These are phyloP conservation scores for Drosophila ercepeae DNA, from an alignment of 1,140 invertebrate species.

Conservation along the genomic window DNA sequence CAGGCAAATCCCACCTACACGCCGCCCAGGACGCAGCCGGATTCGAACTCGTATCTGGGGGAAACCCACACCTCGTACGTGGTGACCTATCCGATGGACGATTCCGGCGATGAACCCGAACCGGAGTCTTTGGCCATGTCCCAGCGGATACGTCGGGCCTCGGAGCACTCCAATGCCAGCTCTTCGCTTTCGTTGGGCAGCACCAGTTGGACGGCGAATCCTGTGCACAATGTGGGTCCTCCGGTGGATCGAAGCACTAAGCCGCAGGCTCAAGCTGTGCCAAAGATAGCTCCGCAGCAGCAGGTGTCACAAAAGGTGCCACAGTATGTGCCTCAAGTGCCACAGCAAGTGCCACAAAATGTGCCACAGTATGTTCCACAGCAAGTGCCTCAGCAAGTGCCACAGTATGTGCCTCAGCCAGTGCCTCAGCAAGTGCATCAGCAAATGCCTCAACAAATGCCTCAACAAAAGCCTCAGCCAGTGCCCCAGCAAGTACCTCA, in stretches of 20 bases:
- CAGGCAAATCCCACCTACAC: slow-evolving; percentile 59
- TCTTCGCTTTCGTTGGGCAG: slow-evolving; percentile 50
- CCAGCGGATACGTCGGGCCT: slow-evolving; percentile 43
- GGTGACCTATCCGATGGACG: slow-evolving; percentile 75
- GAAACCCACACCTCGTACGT: slow-evolving; percentile 68
- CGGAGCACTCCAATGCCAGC: slow-evolving; percentile 71
- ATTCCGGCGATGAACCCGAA: slow-evolving; percentile 65
- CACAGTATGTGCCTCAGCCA: not conserved
- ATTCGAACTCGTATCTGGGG: slow-evolving; percentile 29
- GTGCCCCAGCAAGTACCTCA: not conserved
- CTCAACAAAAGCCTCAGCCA: not conserved
- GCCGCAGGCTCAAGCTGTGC: slow-evolving; percentile 22
- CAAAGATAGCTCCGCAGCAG: slow-evolving; percentile 9
- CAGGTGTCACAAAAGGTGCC: not conserved
- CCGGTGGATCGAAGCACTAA: slow-evolving; percentile 53
- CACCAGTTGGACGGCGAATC: slow-evolving; percentile 79
- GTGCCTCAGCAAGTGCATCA: not conserved
- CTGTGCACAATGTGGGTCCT: slow-evolving; percentile 50
- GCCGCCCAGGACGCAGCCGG: slow-evolving; percentile 23
- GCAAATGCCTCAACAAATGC: not conserved
- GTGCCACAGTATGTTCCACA: not conserved
- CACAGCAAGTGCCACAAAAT: not conserved
- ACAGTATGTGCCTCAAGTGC: no score
- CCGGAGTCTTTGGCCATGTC: slow-evolving; percentile 25
- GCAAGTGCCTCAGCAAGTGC: not conserved